Percentiles rank a stretch among this genome's conserved stretches.
These are phyloP conservation scores for Drosophila ustulata DNA, from an alignment of 2,888 invertebrate genomes.

Conservation along the genomic window DNA sequence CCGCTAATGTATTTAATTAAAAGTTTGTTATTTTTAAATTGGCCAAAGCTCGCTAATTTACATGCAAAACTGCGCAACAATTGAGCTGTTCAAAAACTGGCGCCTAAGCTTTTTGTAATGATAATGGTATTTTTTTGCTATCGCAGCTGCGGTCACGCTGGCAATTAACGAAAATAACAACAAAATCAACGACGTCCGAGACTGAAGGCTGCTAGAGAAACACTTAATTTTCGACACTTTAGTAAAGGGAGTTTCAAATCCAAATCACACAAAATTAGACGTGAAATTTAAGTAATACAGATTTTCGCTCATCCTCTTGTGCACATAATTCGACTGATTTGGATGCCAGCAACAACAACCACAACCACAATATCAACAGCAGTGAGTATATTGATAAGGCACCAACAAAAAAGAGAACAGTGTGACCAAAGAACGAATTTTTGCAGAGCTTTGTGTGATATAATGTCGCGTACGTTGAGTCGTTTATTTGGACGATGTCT, in stretches of 20 bases:
- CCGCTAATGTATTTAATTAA: too few species aligned
- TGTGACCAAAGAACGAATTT: constrained; percentile 31
- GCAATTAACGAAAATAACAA: constrained; percentile 16
- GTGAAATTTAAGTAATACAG: constrained; percentile 39
- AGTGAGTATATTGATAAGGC: constrained; percentile 25
- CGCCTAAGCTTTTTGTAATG: too few species aligned
- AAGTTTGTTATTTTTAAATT: too few species aligned
- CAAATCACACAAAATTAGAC: constrained; percentile 46
- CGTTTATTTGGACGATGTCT: constrained; percentile 57
- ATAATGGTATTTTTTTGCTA: background rate
- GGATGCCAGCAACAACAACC: background rate
- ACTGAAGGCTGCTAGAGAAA: background rate
- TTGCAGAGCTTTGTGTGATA: constrained; percentile 68
- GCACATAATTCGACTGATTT: constrained; percentile 12
- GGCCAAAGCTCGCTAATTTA: too few species aligned
- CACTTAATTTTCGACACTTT: constrained; percentile 13
- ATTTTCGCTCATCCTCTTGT: constrained; percentile 20
- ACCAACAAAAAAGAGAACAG: background rate
- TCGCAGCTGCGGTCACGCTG: background rate
- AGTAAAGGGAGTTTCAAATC: constrained; percentile 20
- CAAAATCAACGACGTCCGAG: background rate
- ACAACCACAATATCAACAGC: background rate
- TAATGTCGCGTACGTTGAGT: constrained; percentile 71
- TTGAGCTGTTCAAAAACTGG: too few species aligned
- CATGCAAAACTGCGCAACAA: too few species aligned